Conservation (phyloP, 2,888 invertebrate genomes). For the Agonopterix subpropinquella region DNA sequence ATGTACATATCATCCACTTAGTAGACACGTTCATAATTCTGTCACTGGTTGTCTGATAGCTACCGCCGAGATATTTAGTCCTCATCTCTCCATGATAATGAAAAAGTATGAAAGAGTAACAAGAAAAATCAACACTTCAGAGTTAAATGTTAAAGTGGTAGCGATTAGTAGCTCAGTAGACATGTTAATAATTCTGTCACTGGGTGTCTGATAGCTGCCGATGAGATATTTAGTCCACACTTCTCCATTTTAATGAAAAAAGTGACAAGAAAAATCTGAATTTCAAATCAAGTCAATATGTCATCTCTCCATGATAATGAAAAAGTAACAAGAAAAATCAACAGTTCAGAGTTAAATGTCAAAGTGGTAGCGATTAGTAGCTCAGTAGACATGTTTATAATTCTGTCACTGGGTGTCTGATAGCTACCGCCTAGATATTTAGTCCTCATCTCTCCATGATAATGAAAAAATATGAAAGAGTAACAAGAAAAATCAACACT, state of each 20-base stretch:
- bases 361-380: neutral
- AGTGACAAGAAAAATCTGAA: no score
- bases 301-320: no score
- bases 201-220: constrained; percentile 1
- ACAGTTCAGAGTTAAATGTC: no score
- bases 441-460: neutral
- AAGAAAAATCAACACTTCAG: no score
- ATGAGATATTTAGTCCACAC: neutral
- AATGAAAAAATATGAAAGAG: neutral
- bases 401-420: constrained; percentile 17
- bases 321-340: no score
- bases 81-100: neutral
- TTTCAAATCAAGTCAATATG: neutral
- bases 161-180: constrained; percentile 11
- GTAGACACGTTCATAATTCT: neutral
- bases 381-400: constrained; percentile 4
- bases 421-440: constrained; percentile 2
- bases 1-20: neutral
- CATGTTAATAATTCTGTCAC: constrained; percentile 3
- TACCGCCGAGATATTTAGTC: no score
- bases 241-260: neutral
- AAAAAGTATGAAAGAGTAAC: no score
- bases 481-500: no score
- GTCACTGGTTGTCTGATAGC: no score
- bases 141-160: neutral